Base-by-base conservation (phyloP, 2,888 invertebrate genomes). In the Caenorhabditis parvicauda region DNA sequence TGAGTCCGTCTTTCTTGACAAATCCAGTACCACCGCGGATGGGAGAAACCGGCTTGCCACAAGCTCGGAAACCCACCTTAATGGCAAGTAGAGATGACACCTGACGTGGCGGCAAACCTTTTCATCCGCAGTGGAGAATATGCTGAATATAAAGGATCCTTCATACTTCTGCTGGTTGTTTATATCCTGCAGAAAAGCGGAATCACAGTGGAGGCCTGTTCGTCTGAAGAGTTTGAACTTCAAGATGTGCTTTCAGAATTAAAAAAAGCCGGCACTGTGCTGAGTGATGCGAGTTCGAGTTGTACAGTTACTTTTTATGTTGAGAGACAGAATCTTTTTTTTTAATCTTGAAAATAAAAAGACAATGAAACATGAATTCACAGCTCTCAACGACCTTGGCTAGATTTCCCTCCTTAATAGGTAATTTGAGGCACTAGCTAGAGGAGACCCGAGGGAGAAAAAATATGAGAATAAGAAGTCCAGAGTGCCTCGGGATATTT, bases 181-280 rank as follows among this genome's bases (percentile, higher is more conserved):
- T 27, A 79, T 79, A 54, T 79, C 79, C 41, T 74, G 65, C 9
- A 79, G 61, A 58, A 79, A 79, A 22, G 72, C 67, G 1, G 77
- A 79, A 28, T 78, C 77, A 54, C 79, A 79, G 49, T 79, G 76
- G 7, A 79, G 57, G 0, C 79, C 79, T 32, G 74, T 77, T 43
- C 65, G 41, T 49, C 71, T 72, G 57, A 37, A 68, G 44, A 2
- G 6, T 14, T 6, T 24, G 25, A 14, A 14, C 32, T 5, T 6
- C 7, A 12, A 44, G 25, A 17, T 25, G 17, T 28, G 25, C 29
- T 46, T 29, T 7, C n/a, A 28, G 32, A 19, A 7, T 7, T 7
- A 21, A 44, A 44, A n/a, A n/a, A n/a, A n/a, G n/a, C n/a, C n/a
- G n/a, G n/a, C 14, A 32, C 14, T 32, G 35, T 32, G 7, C 35